Evolutionary conservation across 92 coral and sea anemone species (phyloP).

Genomic region (Epizoanthus stellaris): DNA sequence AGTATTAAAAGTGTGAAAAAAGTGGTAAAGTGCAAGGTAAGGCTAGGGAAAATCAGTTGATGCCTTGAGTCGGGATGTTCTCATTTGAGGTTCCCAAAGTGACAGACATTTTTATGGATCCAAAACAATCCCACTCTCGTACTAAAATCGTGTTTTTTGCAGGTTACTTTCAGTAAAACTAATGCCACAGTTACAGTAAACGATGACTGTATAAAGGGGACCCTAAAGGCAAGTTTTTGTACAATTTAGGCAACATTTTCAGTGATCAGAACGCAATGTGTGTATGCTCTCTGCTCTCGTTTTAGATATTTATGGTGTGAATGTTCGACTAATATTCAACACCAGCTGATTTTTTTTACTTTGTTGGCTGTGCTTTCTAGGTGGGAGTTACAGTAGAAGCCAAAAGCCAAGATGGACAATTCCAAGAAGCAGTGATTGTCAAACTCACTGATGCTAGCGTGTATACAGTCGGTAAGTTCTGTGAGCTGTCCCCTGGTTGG

Average conservation of each 20-base stretch:
- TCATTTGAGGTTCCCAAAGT: constrained; percentile 15
- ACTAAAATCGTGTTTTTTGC: constrained; percentile 27
- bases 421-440: constrained; percentile 79
- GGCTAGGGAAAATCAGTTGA: constrained; percentile 16
- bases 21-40: constrained; percentile 97
- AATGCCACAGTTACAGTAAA: constrained; percentile 82
- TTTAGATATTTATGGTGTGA: not conserved
- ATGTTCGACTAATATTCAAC: constrained; percentile 16
- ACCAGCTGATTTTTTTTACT: constrained; percentile 1
- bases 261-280: not conserved
- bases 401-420: constrained; percentile 85
- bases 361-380: constrained; percentile 48
- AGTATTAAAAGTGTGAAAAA: constrained; percentile 94
- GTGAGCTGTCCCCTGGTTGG: not conserved
- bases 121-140: not conserved
- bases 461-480: constrained; percentile 91
- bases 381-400: constrained; percentile 86
- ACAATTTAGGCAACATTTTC: constrained; percentile 14
- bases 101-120: constrained; percentile 23
- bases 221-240: constrained; percentile 75
- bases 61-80: not conserved
- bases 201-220: constrained; percentile 92
- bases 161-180: constrained; percentile 89
- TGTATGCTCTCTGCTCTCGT: too few relatives aligned
- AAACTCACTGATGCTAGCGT: constrained; percentile 97